Base-by-base conservation (phyloP, 2,113 vertebrate genomes). In the Rutilus rutilus region DNA sequence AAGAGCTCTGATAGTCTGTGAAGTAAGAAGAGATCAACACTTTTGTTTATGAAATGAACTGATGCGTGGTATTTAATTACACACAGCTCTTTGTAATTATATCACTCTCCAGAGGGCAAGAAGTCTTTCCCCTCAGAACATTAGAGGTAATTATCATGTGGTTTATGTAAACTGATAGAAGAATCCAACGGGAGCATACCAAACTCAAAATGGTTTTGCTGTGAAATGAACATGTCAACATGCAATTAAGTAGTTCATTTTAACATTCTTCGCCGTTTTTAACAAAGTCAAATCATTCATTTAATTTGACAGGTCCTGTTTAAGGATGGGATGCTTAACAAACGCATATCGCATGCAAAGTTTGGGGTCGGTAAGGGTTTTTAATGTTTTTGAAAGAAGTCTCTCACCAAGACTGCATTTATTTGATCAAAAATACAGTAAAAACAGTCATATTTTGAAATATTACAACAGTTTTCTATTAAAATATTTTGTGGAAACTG, bases 111-210 rank as follows among this genome's bases (percentile, higher is more conserved):
- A 75, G 71, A 75, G 71, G 42, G 42, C 71, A 11, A 45, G 67
- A 71, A 39, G 69, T 73, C 36, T 74, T 14, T 74, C 71, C 42
- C 71, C n/a, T 75, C n/a, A 75, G 14, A 50, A 75, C 42, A 75
- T 75, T 27, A 75, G 42, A 25, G n/a, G 23, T 75, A 75, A 75
- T 75, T 27, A 75, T 50, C 23, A 27, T 75, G 71, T 50, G 42
- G 71, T 50, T 74, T 74, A 15, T 25, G 33, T 71, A 39, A 71
- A 71, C 8, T 39, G 67, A 39, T 71, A 71, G 42, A 42, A 47
- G 71, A 25, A 42, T 9, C 42, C 42, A 42, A 42, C 8, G 42
- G 42, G 42, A 42, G 69, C 36, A 2, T 73, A 73, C 36, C 69
- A 45, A 50, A n/a, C 36, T n/a, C 21, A 14, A 42, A 42, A n/a